Evolutionary conservation across 2,113 vertebrate species (phyloP).

Genomic region (Alligator sinensis): DNA sequence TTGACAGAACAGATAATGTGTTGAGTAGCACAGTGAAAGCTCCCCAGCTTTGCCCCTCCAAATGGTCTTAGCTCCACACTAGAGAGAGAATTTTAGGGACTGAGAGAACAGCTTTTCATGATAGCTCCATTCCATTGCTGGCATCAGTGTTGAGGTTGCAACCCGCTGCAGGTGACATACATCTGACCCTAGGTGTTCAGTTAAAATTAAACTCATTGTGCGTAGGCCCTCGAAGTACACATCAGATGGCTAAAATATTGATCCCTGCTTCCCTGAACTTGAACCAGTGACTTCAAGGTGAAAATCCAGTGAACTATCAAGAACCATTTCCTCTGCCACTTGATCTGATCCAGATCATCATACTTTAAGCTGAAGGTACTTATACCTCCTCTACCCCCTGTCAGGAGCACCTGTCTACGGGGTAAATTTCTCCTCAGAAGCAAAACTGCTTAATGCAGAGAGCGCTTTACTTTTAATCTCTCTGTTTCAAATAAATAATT

Average conservation of each 20-base stretch:
- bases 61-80: not conserved
- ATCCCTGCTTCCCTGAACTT: not conserved
- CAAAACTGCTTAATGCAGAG: fast-evolving
- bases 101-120: not conserved
- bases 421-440: fast-evolving
- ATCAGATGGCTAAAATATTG: not conserved
- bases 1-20: not conserved
- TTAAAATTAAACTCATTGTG: not conserved
- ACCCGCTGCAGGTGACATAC: not conserved
- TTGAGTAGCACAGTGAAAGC: not conserved
- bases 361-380: too few relatives aligned
- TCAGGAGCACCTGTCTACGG: not conserved
- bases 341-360: too few relatives aligned
- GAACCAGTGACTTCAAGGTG: not conserved
- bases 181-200: not conserved
- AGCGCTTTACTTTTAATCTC: not conserved
- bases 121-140: not conserved
- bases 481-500: too few relatives aligned
- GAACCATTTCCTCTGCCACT: too few relatives aligned
- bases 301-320: not conserved
- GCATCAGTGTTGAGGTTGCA: not conserved
- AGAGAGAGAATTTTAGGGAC: not conserved
- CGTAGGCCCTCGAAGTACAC: not conserved
- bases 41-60: not conserved
- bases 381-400: not conserved